Evolutionary conservation across 2,888 invertebrate species (phyloP), one percentile per base, ranked within the genome.

Genomic region (Reticulitermes lucifugus): DNA sequence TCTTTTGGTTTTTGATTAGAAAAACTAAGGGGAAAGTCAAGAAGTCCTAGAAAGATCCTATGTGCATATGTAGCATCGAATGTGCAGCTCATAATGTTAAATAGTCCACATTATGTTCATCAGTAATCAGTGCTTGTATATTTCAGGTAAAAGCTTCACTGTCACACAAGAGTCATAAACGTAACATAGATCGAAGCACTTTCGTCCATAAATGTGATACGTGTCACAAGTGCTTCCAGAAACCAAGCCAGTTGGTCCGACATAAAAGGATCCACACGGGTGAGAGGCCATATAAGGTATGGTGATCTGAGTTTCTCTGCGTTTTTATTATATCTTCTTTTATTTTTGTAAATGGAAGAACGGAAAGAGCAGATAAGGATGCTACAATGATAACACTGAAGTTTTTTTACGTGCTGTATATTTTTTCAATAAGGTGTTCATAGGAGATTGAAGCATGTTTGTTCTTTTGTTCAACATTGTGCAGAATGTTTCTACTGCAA

Each of bases 191-290:
- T 85, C 85, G 87, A 4, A 87, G 87, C 29, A 60, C 86, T 10
- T 86, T 88, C 65, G 51, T 86, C 25, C 88, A 92, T 89, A 91
- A 91, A 86, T 93, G 93, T 89, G 90, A 90, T 82, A 90, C 91
- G 87, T 93, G 93, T 87, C 88, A 90, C n/a, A 93, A 93, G 88
- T 89, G 90, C 41, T 93, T 93, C 89, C 90, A 93, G 88, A 95
- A 95, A 89, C 93, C 93, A 7, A 94, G 94, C 88, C 93, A 95
- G 88, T 90, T 95, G 83, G 91, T 92, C 87, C 90, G 95, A 35
- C 95, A 95, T 89, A 90, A 92, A 73, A 90, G 95, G 86, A 94
- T 95, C 51, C 95, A 95, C 88, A 95, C 94, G 25, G 95, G 95
- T 87, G 93, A 94, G 88, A 92, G 92, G 88, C 94, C 94, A 0